Evolutionary conservation across 2,113 vertebrate genomes (phyloP).

Genomic region (Plecturocebus donacophilus): DNA sequence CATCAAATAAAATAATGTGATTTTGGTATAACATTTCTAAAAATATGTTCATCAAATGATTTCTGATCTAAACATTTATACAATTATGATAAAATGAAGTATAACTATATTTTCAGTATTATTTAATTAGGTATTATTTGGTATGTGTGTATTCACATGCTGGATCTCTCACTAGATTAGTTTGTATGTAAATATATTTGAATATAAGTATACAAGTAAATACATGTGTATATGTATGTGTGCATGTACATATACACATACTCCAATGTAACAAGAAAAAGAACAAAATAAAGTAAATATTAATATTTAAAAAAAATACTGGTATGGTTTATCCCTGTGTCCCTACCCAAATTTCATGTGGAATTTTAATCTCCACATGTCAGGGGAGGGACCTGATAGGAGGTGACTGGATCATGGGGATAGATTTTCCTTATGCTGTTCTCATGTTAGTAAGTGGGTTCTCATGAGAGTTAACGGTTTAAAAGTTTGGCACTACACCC

Average conservation of each 20-base stretch:
- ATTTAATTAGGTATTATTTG: not conserved
- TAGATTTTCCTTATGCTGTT: no score
- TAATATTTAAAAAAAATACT: not conserved
- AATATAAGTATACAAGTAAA: not conserved
- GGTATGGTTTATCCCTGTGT: no score
- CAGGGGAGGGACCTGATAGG: no score
- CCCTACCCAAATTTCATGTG: no score
- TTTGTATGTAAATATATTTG: not conserved
- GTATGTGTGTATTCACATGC: not conserved
- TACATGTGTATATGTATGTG: not conserved
- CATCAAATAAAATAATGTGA: not conserved
- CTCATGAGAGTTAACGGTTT: no score
- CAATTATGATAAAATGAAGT: not conserved
- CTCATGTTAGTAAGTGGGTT: no score
- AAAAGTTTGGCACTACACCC: no score
- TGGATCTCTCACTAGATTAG: not conserved
- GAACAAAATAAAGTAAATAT: not conserved
- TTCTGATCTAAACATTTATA: not conserved
- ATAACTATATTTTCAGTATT: not conserved
- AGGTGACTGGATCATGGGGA: no score
- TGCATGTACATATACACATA: not conserved
- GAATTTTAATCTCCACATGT: no score
- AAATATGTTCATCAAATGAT: not conserved
- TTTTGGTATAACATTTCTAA: not conserved
- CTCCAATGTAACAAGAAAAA: not conserved